These are phyloP conservation scores for Turritopsis rubra DNA, from an alignment of 30 jellyfish, hydroid and myxozoan genomes.

Conservation along the genomic window DNA sequence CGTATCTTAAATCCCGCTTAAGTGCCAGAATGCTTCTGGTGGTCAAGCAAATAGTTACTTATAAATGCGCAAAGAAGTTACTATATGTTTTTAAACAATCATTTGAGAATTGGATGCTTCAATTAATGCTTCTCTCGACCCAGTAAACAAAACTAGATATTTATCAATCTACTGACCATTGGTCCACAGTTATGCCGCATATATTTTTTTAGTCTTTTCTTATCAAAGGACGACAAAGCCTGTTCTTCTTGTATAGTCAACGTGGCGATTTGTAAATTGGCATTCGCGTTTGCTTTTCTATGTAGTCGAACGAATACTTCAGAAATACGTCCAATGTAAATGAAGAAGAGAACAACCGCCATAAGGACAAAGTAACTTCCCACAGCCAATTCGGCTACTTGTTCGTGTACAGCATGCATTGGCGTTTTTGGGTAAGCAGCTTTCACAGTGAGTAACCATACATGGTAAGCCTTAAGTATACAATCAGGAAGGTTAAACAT, in stretches of 20 bases:
- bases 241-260: conserved; percentile 13
- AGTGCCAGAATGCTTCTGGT: too few species aligned
- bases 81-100: too few species aligned
- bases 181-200: conserved; percentile 33
- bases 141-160: too few species aligned
- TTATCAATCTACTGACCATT: conserved; percentile 24
- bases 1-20: too few species aligned
- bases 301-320: conserved; percentile 23
- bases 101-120: too few species aligned
- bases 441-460: conserved; percentile 25
- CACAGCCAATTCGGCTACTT: conserved; percentile 21
- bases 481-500: too few species aligned
- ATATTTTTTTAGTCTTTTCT: neutral
- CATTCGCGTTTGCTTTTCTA: conserved; percentile 21
- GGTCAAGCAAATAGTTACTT: too few species aligned
- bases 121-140: too few species aligned
- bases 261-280: conserved; percentile 25
- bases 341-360: conserved; percentile 11
- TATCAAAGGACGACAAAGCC: neutral
- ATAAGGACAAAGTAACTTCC: conserved; percentile 31
- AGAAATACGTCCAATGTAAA: conserved; percentile 34
- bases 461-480: conserved; percentile 18
- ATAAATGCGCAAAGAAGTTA: too few species aligned
- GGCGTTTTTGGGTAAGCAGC: conserved; percentile 18
- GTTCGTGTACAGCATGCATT: neutral